These are phyloP conservation scores for Heliconius sara DNA, from an alignment of 2,888 invertebrate genomes.

Conservation along the genomic window DNA sequence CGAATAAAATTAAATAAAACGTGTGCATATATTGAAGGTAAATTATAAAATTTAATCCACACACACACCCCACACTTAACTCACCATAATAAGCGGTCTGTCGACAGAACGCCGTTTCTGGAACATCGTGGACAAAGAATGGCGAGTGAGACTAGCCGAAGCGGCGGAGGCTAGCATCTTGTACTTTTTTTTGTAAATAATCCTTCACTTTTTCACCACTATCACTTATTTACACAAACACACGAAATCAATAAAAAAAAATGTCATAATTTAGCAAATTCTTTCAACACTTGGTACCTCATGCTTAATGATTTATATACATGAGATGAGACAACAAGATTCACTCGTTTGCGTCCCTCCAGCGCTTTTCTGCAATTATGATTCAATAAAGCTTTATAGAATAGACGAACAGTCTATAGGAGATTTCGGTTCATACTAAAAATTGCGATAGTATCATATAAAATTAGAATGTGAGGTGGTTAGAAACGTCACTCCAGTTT, in stretches of 20 bases:
- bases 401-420: constrained; percentile 38
- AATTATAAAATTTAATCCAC: background rate
- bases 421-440: constrained; percentile 41
- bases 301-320: background rate
- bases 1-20: background rate
- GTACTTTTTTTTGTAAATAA: background rate
- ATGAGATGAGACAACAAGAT: constrained; percentile 7
- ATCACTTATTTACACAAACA: constrained; percentile 9
- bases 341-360: background rate
- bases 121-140: constrained; percentile 71
- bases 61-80: constrained; percentile 13
- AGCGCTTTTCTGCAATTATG: constrained; percentile 37
- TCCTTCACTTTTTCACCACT: constrained; percentile 45
- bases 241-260: background rate
- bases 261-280: background rate
- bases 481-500: constrained; percentile 36
- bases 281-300: background rate
- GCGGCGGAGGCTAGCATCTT: constrained; percentile 71
- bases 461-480: constrained; percentile 42
- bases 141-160: constrained; percentile 62
- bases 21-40: background rate
- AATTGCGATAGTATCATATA: constrained; percentile 41
- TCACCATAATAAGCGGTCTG: constrained; percentile 50
- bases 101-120: constrained; percentile 59
- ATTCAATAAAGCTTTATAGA: constrained; percentile 33